Evolutionary conservation across 2,888 invertebrate species (phyloP).

Genomic region (Sphaerophoria rueppellii): DNA sequence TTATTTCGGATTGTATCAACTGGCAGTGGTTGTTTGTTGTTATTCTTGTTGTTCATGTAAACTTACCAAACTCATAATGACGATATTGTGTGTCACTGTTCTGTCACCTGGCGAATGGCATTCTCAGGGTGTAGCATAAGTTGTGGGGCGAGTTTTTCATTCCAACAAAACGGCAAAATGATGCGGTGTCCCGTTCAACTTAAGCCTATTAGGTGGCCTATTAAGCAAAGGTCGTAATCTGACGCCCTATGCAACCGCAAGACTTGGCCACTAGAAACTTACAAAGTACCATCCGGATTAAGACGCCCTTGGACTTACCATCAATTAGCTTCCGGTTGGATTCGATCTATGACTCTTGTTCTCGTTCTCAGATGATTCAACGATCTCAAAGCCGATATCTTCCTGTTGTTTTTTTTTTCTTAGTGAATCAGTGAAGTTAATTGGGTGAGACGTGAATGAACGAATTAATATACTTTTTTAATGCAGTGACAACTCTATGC

Average conservation of each 20-base stretch:
- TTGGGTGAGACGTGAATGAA: constrained; percentile 73
- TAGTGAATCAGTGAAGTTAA: constrained; percentile 70
- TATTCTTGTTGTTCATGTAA: constrained; percentile 22
- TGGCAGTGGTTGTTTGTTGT: constrained; percentile 18
- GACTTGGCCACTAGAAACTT: constrained; percentile 46
- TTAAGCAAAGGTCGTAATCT: constrained; percentile 70
- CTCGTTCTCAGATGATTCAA: constrained; percentile 60
- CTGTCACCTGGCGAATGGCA: constrained; percentile 60
- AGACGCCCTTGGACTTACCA: constrained; percentile 53
- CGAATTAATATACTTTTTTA: constrained; percentile 54
- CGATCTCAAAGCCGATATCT: constrained; percentile 41
- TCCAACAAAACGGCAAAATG: constrained; percentile 10
- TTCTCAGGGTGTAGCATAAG: neutral
- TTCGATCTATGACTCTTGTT: constrained; percentile 57
- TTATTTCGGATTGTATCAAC: constrained; percentile 22
- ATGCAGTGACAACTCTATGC: constrained; percentile 44
- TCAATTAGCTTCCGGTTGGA: constrained; percentile 63
- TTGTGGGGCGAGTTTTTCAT: constrained; percentile 39
- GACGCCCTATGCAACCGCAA: constrained; percentile 61
- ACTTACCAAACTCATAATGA: constrained; percentile 44
- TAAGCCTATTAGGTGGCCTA: constrained; percentile 80
- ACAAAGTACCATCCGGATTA: constrained; percentile 68
- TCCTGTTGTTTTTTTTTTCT: constrained; percentile 26
- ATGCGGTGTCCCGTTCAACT: constrained; percentile 81
- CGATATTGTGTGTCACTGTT: constrained; percentile 58